phyloP scores from a whole-genome alignment of 2,113 vertebrate genomes.

The Pachycephala philippinensis region DNA sequence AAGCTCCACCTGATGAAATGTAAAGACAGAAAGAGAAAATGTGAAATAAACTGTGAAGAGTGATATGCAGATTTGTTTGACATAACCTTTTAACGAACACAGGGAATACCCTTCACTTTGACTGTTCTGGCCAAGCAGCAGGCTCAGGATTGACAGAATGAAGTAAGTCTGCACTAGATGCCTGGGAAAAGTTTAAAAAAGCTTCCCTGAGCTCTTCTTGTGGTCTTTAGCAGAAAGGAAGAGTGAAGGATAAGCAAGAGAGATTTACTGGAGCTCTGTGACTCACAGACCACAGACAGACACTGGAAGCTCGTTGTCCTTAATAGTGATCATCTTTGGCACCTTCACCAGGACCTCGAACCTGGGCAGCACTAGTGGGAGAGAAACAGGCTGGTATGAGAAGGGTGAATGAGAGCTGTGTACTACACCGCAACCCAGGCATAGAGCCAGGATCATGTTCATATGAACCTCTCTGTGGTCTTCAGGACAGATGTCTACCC shows the following conservation, averaged over 20 bases:
- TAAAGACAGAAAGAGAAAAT: background rate
- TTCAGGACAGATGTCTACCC: background rate
- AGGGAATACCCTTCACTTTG: background rate
- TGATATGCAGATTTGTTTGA: background rate
- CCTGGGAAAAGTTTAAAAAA: conserved; percentile 10
- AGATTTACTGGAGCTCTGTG: background rate
- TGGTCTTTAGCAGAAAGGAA: background rate
- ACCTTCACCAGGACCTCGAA: conserved; percentile 66
- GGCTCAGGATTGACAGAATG: background rate
- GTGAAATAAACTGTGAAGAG: background rate
- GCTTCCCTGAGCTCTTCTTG: background rate
- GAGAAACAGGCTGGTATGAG: background rate
- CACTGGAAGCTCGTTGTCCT: conserved; percentile 52
- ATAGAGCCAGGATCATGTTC: background rate
- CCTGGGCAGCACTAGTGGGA: conserved; percentile 68
- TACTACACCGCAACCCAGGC: background rate
- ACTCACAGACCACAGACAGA: conserved; percentile 72
- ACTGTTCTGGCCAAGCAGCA: background rate
- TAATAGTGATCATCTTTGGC: conserved; percentile 61
- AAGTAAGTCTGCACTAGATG: background rate
- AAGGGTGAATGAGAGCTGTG: background rate
- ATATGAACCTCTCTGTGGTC: background rate
- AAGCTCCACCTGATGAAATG: background rate
- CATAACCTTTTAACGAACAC: background rate
- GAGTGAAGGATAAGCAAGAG: background rate